phyloP scores from a whole-genome alignment of 2,113 vertebrate species.

The Kryptolebias marmoratus region DNA sequence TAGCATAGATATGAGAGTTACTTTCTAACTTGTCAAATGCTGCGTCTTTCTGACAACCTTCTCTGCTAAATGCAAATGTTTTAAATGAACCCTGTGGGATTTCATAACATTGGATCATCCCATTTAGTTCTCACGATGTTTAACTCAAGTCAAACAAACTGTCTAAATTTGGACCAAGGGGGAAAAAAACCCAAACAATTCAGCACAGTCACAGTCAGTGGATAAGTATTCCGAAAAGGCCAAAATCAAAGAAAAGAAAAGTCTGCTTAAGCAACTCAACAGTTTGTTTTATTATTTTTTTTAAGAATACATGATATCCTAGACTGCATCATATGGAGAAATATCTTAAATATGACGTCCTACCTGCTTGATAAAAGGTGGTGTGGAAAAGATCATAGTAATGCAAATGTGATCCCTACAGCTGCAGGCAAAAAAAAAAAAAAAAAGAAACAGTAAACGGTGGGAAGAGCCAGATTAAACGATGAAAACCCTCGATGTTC shows the following conservation, averaged over 20 bases:
- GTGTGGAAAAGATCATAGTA: constrained; percentile 62
- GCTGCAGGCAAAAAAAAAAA: constrained; percentile 5
- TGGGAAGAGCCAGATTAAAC: constrained; percentile 5
- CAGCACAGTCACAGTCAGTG: no score
- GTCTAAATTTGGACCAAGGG: no score
- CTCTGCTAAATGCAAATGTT: background rate
- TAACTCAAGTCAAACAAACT: no score
- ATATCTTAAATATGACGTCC: constrained; percentile 30
- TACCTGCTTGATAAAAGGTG: constrained; percentile 69
- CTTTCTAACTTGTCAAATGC: background rate
- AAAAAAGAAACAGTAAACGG: background rate
- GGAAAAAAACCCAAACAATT: no score
- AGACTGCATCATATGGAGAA: background rate
- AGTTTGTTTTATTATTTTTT: no score
- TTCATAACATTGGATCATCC: background rate
- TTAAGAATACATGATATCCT: no score
- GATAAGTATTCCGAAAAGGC: no score
- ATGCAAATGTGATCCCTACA: constrained; percentile 19
- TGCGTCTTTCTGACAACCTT: background rate
- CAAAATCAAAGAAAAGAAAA: no score
- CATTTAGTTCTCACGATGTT: background rate
- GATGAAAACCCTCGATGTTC: constrained; percentile 23
- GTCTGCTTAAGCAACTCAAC: no score
- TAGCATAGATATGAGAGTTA: background rate
- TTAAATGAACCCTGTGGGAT: background rate